Evolutionary conservation across 1,140 invertebrate genomes (phyloP), one percentile per base, ranked within the genome.

Genomic region (Apis dorsata): DNA sequence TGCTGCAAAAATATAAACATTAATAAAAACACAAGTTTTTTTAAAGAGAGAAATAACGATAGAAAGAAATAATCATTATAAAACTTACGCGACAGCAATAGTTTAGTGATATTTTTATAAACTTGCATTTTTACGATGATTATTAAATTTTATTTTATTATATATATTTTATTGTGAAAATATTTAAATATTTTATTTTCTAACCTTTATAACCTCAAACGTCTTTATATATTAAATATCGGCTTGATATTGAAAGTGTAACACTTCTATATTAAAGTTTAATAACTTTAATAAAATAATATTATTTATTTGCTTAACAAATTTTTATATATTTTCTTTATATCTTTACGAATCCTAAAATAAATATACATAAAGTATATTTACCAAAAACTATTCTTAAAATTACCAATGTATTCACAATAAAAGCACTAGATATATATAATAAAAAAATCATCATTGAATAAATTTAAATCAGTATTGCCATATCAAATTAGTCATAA

Each of bases 41-140:
- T 13, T n/a, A 2, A 2, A 28, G 28, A 28, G 28, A 28, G 28
- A 28, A 28, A 28, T 28, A 28, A 28, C 2, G 28, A 28, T 1
- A 5, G n/a, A 57, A 10, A 51, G 34, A 24, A 17, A 51, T 60
- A 65, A 24, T 15, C 44, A 19, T 49, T n/a, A 1, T 1, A 59
- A 76, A 57, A 88, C 86, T 88, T 86, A 88, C 87, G 57, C 1
- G 84, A 81, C 24, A 86, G 11, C 13, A 88, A 84, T 15, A 13
- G 2, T 19, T n/a, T 79, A 15, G 24, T 49, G 15, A 65, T n/a
- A 49, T 24, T 70, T 1, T 28, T 82, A 49, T 2, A 60, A 19
- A 51, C 13, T 24, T 80, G 86, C 63, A 88, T 83, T 15, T 73
- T 79, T 10, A 17, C 21, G 13, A 44, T 24, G 13, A 1, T 19